Base-by-base conservation (phyloP, 1,140 invertebrate species). In the Drosophila grimshawi region DNA sequence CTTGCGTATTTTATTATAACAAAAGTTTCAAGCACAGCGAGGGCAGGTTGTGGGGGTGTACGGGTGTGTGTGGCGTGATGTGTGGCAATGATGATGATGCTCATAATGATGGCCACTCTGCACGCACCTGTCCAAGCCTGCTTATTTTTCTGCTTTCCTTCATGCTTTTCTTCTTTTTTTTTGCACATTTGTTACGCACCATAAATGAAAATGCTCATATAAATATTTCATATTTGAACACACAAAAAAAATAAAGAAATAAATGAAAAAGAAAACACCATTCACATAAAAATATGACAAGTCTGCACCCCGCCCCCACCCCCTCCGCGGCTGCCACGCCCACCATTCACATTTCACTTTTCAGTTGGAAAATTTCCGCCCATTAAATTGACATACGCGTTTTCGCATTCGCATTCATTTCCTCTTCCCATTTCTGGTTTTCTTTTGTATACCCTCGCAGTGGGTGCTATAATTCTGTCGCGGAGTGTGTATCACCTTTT, bases 131-230 rank as follows among this genome's bases (percentile, higher is more conserved):
- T 60, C 63, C 45, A 49, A 7, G 41, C 7, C 33, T 71, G 49
- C 27, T 35, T 29, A 19, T 19, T 19, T 19, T 11, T 48, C 7
- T 53, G 39, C n/a, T 49, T 27, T 8, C 52, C 43, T 46, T 7
- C 52, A 64, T 46, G 52, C 61, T 57, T 72, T 72, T 69, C 52
- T 35, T 5, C 43, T 33, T 29, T 19, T 27, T 11, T 32, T 51
- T 30, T 55, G 82, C 85, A 81, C 85, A 89, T 89, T 89, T 89
- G 80, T 85, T 89, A 89, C 85, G 86, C 85, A 85, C 76, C 83
- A 89, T 89, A 89, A 89, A 89, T 89, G 85, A 89, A 89, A 90
- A 89, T 89, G 67, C 73, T 89, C 86, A 90, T 89, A 89, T 89
- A 89, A 89, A 89, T 89, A 85, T 89, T 89, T 89, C 86, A 89